Evolutionary conservation across 2,797 vertebrate genomes (phyloP), one percentile per base, ranked within the genome.

Genomic region (Intellagama lesueurii): DNA sequence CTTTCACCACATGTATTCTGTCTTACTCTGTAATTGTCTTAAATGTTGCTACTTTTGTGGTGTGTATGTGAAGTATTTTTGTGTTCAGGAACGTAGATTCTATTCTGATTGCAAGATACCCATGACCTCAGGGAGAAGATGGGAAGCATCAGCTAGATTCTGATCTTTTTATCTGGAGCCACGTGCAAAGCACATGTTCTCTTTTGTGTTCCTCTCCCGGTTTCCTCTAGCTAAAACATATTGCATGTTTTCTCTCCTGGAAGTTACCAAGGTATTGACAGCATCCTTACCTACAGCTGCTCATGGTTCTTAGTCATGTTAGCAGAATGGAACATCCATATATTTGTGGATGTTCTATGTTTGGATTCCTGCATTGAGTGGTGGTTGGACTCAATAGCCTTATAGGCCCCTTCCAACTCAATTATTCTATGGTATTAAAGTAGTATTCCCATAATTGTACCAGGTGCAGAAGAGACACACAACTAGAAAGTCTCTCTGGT

Each of bases 211-310:
- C 4, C 19, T 22, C 35, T 44, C 2, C 0, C 69, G 11, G 69
- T 30, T 72, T 30, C 8, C 12, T 40, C 40, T 44, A 82, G 3
- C 24, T 82, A 0, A 87, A 91, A 90, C 22, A 64, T 49, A 9
- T 35, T 0, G 66, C 82, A 68, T 14, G 1, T 47, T 75, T 60
- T 79, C 28, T 30, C 2, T 68, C 19, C 8, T 60, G 40, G 64
- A 14, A 4, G 40, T 49, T 40, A 6, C 17, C 22, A 83, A 30
- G 32, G n/a, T 12, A 35, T 76, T 47, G 78, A 7, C 16, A 0
- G 1, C 44, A 91, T 81, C 17, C 7, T 68, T 89, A 64, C 64
- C 69, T 56, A 84, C 82, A 87, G 56, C 76, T 17, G 6, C 35
- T 68, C 5, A 16, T 68, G 35, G 35, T 40, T 68, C 28, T 44